These are phyloP conservation scores for Neoitamus cyanurus DNA, from an alignment of 2,888 invertebrate species.

Conservation along the genomic window DNA sequence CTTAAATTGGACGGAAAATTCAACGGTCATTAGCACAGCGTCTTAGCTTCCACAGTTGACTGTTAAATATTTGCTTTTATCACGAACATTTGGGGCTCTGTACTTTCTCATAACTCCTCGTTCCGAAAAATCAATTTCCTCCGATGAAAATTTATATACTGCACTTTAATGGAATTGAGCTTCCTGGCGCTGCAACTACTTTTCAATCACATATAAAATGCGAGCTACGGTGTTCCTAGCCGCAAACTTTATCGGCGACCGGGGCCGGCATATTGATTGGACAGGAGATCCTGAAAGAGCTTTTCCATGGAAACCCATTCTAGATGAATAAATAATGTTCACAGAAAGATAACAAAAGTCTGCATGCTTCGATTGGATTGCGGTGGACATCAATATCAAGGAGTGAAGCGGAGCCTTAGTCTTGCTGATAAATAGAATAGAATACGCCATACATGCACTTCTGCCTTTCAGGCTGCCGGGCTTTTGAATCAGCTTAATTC, in stretches of 20 bases:
- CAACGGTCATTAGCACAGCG: background rate
- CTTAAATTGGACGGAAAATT: background rate
- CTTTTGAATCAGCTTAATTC: background rate
- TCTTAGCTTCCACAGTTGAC: background rate
- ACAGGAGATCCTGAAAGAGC: background rate
- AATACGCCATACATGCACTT: background rate
- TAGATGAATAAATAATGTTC: constrained; percentile 40
- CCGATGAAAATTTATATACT: background rate
- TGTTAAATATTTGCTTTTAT: background rate
- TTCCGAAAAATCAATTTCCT: background rate
- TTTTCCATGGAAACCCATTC: constrained; percentile 25
- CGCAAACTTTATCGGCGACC: constrained; percentile 13
- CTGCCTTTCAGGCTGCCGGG: background rate
- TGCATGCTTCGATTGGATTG: constrained; percentile 27
- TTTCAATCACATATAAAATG: constrained; percentile 38
- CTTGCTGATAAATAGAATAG: background rate
- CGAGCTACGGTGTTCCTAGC: background rate
- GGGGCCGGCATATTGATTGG: constrained; percentile 25
- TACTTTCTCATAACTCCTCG: no score
- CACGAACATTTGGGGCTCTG: no score
- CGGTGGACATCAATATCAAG: constrained; percentile 31
- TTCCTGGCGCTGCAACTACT: background rate
- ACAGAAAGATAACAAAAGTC: constrained; percentile 36
- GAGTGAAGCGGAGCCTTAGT: background rate
- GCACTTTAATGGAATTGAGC: constrained; percentile 19